Percentiles rank a stretch among this genome's conserved stretches.
Evolutionary conservation across 1,140 invertebrate species (phyloP).

Genomic region (Drosophila cardini): DNA sequence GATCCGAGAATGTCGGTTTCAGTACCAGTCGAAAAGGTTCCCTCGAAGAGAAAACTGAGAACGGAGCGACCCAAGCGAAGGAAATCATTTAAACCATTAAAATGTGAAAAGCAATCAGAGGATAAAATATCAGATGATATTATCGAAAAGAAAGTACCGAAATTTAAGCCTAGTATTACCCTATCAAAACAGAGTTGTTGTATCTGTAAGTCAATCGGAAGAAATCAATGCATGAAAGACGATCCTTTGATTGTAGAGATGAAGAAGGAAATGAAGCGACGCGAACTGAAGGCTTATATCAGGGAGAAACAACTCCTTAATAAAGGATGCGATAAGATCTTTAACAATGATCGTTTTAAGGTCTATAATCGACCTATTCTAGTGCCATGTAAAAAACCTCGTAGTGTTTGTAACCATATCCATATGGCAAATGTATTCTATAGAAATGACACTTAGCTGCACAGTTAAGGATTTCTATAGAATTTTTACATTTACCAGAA

Average conservation of each 20-base stretch:
- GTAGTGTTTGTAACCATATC: slow-evolving; percentile 12
- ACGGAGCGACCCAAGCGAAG: not conserved
- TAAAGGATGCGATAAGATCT: not conserved
- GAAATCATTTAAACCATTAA: not conserved
- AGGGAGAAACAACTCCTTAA: not conserved
- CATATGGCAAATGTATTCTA: not conserved
- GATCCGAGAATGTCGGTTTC: not conserved
- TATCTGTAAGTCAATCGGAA: slow-evolving; percentile 34
- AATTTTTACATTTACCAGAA: not conserved
- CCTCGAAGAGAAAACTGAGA: not conserved
- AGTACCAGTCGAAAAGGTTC: not conserved
- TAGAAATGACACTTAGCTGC: slow-evolving; percentile 17
- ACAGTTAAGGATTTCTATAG: slow-evolving; percentile 19
- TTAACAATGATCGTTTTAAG: not conserved
- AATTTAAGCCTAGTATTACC: too few species aligned
- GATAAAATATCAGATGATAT: not conserved
- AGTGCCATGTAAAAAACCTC: not conserved
- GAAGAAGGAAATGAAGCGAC: slow-evolving; percentile 40
- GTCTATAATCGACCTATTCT: not conserved
- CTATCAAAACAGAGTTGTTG: slow-evolving; percentile 3
- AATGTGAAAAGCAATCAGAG: too few species aligned
- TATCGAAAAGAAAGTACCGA: not conserved
- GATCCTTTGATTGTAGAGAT: slow-evolving; percentile 46
- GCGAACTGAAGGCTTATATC: slow-evolving; percentile 51
- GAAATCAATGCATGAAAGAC: slow-evolving; percentile 1